Conservation (phyloP, 2,113 vertebrate genomes). For the Athene cunicularia region DNA sequence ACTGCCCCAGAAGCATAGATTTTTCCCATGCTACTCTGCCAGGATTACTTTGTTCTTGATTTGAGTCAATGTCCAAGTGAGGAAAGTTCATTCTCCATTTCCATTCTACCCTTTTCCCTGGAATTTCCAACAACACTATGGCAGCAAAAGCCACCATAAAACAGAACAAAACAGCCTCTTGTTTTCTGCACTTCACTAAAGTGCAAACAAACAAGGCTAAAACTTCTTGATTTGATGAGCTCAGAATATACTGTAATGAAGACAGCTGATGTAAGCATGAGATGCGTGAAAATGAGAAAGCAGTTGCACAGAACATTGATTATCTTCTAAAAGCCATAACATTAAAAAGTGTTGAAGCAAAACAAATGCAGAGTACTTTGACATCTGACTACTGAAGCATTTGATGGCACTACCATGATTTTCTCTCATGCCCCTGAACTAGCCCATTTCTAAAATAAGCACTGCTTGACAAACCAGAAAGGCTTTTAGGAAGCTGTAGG, state of each 20-base stretch:
- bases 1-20: background rate
- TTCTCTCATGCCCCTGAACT: background rate
- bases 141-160: background rate
- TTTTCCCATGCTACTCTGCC: background rate
- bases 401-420: background rate
- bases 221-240: background rate
- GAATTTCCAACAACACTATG: background rate
- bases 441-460: constrained; percentile 18
- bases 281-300: background rate
- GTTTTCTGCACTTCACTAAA: background rate
- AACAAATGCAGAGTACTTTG: background rate
- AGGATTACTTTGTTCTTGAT: background rate
- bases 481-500: background rate
- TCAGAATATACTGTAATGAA: background rate
- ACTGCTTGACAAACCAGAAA: background rate
- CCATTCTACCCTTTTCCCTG: background rate
- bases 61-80: background rate
- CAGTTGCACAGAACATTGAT: background rate
- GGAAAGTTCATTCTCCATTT: background rate
- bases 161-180: background rate
- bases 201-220: background rate
- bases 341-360: background rate
- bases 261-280: background rate
- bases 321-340: constrained; percentile 22
- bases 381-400: constrained; percentile 2